A percentile compares a stretch with the other conserved stretches of the same genome.
Conservation (phyloP, 2,797 vertebrate species). For the Onychomys leucogaster region DNA sequence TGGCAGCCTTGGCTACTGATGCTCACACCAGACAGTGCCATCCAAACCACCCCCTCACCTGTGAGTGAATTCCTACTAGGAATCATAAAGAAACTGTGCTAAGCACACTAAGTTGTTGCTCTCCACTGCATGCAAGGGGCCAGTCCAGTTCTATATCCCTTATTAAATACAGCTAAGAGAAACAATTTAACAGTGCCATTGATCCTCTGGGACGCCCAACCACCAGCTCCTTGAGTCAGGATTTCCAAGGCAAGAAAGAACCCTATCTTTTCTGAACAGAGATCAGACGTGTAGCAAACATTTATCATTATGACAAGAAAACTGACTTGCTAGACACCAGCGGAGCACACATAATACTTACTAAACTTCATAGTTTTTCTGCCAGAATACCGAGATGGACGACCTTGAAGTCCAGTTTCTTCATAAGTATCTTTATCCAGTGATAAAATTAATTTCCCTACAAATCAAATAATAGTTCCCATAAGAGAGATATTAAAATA, state of each 20-base stretch:
- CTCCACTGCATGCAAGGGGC: background rate
- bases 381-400: conserved; percentile 91
- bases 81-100: background rate
- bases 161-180: background rate
- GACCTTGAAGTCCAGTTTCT: conserved; percentile 93
- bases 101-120: background rate
- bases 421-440: conserved; percentile 96
- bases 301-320: background rate
- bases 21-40: background rate
- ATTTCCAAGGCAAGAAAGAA: conserved; percentile 40
- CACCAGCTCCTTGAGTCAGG: background rate
- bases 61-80: background rate
- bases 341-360: conserved; percentile 83
- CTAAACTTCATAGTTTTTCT: conserved; percentile 91
- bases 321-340: background rate
- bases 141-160: background rate
- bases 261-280: background rate
- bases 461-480: conserved; percentile 64
- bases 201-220: background rate
- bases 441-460: conserved; percentile 92
- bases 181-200: background rate
- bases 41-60: background rate
- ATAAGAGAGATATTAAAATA: conserved; percentile 13
- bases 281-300: background rate
- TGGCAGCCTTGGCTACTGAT: background rate